A percentile compares a stretch with the other conserved stretches of the same genome.
Conservation (phyloP, 2,797 vertebrate genomes). For the Danio jaintianensis region DNA sequence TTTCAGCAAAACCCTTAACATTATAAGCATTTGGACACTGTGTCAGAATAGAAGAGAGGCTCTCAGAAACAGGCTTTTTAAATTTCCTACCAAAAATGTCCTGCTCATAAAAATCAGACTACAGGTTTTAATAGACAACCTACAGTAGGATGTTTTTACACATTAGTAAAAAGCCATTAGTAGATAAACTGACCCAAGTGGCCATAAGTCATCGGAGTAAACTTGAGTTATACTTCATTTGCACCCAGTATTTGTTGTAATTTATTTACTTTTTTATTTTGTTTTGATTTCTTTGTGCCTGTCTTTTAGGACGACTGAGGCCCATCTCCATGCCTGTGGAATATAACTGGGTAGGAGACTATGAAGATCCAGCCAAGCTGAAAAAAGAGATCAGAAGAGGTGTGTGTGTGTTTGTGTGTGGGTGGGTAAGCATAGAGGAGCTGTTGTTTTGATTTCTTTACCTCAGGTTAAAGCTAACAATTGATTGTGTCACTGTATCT, state of each 20-base stretch:
- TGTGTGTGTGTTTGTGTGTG: conserved; percentile 71
- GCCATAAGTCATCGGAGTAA: background rate
- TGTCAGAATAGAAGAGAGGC: too few species aligned
- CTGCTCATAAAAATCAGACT: too few species aligned
- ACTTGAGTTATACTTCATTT: background rate
- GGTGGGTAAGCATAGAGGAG: conserved; percentile 55
- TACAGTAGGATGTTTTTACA: too few species aligned
- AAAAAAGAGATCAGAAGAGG: conserved; percentile 95
- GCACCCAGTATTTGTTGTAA: conserved; percentile 16
- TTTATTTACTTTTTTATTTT: conserved; percentile 53
- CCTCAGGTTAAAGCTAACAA: conserved; percentile 23
- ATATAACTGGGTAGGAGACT: conserved; percentile 98
- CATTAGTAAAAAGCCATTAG: too few species aligned
- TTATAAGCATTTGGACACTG: too few species aligned
- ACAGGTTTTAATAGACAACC: too few species aligned
- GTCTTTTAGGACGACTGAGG: conserved; percentile 89
- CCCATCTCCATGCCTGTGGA: conserved; percentile 99
- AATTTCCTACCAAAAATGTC: too few species aligned
- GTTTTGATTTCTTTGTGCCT: conserved; percentile 51
- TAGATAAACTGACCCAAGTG: too few species aligned
- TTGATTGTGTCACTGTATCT: conserved; percentile 26
- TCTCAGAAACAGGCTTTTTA: too few species aligned
- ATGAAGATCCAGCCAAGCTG: conserved; percentile 95
- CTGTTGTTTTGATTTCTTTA: conserved; percentile 25
- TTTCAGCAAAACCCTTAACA: too few species aligned